Percentiles rank a stretch among this genome's conserved stretches.
These are phyloP conservation scores for Drosophila orena DNA, from an alignment of 1,140 invertebrate genomes.

Conservation along the genomic window DNA sequence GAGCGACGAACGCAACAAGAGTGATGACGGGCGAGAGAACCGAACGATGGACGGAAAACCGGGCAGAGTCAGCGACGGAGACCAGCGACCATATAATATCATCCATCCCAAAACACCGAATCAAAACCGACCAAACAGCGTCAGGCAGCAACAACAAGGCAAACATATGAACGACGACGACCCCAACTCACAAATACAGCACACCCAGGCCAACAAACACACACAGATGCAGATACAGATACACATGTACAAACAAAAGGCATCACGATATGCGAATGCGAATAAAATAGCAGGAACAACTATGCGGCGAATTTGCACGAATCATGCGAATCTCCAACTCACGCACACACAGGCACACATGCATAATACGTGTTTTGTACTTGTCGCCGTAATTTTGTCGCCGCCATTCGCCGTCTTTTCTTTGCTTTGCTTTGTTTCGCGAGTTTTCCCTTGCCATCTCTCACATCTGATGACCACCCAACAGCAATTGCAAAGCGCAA, in stretches of 20 bases:
- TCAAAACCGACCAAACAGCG: conserved; percentile 83
- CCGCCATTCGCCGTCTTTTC: conserved; percentile 42
- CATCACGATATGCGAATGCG: conserved; percentile 76
- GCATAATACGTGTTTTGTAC: conserved; percentile 81
- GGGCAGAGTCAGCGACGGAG: conserved; percentile 32
- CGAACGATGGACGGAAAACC: conserved; percentile 36
- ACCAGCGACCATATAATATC: conserved; percentile 72
- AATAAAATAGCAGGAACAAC: conserved; percentile 79
- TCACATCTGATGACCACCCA: conserved; percentile 28
- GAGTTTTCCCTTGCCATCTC: conserved; percentile 25
- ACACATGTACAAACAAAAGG: conserved; percentile 56
- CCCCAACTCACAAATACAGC: conserved; percentile 57
- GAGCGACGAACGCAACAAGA: conserved; percentile 25
- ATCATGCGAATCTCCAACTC: conserved; percentile 78
- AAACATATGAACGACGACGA: conserved; percentile 77
- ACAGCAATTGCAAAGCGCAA: conserved; percentile 4
- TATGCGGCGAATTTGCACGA: conserved; percentile 83
- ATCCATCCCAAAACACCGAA: conserved; percentile 82
- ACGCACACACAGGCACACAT: conserved; percentile 48
- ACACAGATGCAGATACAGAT: conserved; percentile 33
- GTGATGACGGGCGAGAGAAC: conserved; percentile 35
- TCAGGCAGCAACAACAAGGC: conserved; percentile 52
- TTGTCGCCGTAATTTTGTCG: conserved; percentile 71
- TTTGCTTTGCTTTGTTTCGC: conserved; percentile 36
- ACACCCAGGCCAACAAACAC: conserved; percentile 32